phyloP scores from a whole-genome alignment of 2,888 invertebrate genomes.

The Dione juno region DNA sequence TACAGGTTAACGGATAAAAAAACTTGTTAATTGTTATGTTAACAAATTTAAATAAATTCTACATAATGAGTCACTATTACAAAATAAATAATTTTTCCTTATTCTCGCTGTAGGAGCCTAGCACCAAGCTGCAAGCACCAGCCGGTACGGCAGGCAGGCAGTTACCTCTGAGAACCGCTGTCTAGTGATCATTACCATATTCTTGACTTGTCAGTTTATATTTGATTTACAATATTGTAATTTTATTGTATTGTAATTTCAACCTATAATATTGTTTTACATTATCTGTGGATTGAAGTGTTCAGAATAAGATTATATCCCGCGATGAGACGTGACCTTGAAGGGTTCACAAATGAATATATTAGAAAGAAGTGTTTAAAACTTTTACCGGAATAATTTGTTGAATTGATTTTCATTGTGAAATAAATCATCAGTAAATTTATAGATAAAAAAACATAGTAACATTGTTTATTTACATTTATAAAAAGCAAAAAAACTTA shows the following conservation, averaged over 20 bases:
- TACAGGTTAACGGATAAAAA: too few relatives aligned
- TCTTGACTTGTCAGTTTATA: constrained; percentile 7
- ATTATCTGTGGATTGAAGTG: neutral
- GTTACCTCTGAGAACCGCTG: neutral
- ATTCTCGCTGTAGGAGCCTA: too few relatives aligned
- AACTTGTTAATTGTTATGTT: too few relatives aligned
- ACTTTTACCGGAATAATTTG: constrained; percentile 4
- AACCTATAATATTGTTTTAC: constrained; percentile 17
- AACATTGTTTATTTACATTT: neutral
- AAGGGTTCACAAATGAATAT: neutral
- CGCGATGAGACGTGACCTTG: neutral
- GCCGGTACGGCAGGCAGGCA: too few relatives aligned
- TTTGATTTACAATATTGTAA: constrained; percentile 21
- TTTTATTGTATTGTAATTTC: constrained; percentile 30
- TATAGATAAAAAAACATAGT: neutral
- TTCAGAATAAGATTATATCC: neutral
- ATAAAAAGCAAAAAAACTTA: too few relatives aligned
- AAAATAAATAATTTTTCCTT: too few relatives aligned
- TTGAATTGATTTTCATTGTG: neutral
- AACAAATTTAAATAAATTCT: too few relatives aligned
- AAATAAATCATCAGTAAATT: neutral
- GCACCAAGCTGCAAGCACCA: too few relatives aligned
- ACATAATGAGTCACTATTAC: too few relatives aligned
- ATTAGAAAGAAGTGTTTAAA: constrained; percentile 8
- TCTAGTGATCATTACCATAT: neutral